Evolutionary conservation across 2,113 vertebrate species (phyloP).

Genomic region (Pelusios castaneus): DNA sequence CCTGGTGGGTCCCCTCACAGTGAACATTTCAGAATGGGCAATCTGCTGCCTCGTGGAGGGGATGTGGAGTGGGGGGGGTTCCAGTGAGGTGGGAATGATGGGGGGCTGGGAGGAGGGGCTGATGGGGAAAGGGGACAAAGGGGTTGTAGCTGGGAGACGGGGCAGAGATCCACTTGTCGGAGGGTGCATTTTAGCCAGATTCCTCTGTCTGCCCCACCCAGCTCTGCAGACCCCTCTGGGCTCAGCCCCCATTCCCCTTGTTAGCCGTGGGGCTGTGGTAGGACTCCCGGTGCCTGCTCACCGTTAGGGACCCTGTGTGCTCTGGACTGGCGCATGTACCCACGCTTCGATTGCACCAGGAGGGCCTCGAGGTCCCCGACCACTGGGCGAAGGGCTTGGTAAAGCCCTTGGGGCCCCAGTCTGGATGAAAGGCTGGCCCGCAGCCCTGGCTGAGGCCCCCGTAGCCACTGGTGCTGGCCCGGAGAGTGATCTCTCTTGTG

Average conservation of each 20-base stretch:
- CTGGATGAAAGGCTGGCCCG: no score
- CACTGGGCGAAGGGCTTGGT: neutral
- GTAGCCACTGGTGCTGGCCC: neutral
- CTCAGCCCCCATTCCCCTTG: neutral
- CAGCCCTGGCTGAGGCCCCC: no score
- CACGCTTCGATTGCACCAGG: no score
- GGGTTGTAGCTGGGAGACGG: neutral
- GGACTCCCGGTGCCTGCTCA: neutral
- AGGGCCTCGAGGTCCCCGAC: no score
- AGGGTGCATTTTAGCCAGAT: neutral
- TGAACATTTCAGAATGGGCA: neutral
- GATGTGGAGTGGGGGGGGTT: neutral
- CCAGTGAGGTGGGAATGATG: neutral
- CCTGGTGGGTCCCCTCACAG: neutral
- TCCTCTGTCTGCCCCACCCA: neutral
- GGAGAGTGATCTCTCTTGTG: neutral
- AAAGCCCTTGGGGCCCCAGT: no score
- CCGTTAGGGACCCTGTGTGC: neutral
- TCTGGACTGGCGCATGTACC: neutral
- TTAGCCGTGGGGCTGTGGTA: neutral
- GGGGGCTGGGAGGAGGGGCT: neutral
- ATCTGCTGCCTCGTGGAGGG: neutral
- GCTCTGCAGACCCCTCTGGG: neutral
- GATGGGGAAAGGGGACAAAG: neutral
- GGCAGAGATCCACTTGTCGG: neutral